These are phyloP conservation scores for Labeo catla DNA, from an alignment of 2,113 vertebrate species.

Conservation along the genomic window DNA sequence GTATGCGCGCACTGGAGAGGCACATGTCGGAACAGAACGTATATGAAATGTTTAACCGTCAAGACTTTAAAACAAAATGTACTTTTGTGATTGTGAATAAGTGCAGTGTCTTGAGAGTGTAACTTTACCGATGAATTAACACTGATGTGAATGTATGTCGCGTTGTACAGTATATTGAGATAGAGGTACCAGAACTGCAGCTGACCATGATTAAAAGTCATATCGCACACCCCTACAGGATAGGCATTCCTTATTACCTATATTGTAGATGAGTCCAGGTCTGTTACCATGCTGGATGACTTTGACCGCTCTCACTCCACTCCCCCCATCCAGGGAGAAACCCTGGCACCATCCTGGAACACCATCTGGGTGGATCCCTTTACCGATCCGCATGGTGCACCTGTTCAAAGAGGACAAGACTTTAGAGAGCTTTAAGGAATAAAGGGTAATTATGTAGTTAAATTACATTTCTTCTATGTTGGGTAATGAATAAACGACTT, in stretches of 20 bases:
- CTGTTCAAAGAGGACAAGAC: conserved; percentile 66
- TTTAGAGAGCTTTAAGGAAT: neutral
- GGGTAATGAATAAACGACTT: neutral
- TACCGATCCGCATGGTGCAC: conserved; percentile 96
- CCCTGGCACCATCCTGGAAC: conserved; percentile 97
- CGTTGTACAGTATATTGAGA: no score
- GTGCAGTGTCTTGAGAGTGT: no score
- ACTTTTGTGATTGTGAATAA: no score
- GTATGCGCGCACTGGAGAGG: no score
- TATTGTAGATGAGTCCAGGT: conserved; percentile 97
- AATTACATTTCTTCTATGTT: neutral
- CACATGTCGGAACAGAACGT: no score
- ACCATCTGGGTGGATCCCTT: conserved; percentile 92
- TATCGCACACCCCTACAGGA: no score
- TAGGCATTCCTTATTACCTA: conserved; percentile 77
- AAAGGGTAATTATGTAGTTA: neutral
- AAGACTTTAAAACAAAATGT: no score
- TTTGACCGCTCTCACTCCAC: conserved; percentile 93
- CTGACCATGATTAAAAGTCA: no score
- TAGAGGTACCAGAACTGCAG: no score
- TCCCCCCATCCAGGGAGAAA: conserved; percentile 95
- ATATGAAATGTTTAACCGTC: no score
- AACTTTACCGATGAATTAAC: no score
- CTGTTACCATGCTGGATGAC: conserved; percentile 95
- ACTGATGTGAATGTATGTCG: no score